Evolutionary conservation across 2,113 vertebrate genomes (phyloP), one percentile per base, ranked within the genome.

Genomic region (Tringa solitaria): DNA sequence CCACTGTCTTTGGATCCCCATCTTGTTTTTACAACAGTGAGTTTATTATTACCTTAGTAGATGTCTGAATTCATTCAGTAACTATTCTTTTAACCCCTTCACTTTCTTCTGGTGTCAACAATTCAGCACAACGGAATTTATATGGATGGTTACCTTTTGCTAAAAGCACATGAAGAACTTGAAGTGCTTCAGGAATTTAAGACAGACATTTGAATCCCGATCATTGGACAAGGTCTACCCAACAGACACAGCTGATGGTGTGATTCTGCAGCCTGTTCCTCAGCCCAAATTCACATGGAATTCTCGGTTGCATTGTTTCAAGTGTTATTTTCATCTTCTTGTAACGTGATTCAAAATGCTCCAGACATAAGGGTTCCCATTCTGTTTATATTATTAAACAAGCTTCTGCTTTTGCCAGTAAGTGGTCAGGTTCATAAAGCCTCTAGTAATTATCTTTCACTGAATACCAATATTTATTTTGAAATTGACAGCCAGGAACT

Each of bases 391-490:
- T 68, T 94, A 87, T 76, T 89, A 83, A 93, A 85, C 51, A 82
- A 57, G 37, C 50, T 73, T 91, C 90, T 91, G 67, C 53, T 96
- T 96, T 90, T 91, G 67, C 90, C 70, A 74, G 70, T 76, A 95
- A 94, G 68, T 87, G 75, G 59, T 74, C 82, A 90, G 48, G 54
- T 46, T 93, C 45, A 19, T 87, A 87, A 85, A 46, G 72, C 61
- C 79, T 90, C 59, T 41, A 74, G 59, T 83, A 93, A 96, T 91
- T 91, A 80, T 41, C 74, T 85, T 69, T 56, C 59, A 41, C 53
- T 74, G n/a, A 96, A 60, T 50, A n/a, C 70, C 81, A 94, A 63
- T 91, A 96, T 91, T 95, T 95, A 73, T 91, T 94, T 87, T 74
- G 54, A 94, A 96, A 90, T 96, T 70, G 76, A 83, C 74, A 90